phyloP scores from a whole-genome alignment of 2,797 vertebrate species.

The Cetoscarus ocellatus region DNA sequence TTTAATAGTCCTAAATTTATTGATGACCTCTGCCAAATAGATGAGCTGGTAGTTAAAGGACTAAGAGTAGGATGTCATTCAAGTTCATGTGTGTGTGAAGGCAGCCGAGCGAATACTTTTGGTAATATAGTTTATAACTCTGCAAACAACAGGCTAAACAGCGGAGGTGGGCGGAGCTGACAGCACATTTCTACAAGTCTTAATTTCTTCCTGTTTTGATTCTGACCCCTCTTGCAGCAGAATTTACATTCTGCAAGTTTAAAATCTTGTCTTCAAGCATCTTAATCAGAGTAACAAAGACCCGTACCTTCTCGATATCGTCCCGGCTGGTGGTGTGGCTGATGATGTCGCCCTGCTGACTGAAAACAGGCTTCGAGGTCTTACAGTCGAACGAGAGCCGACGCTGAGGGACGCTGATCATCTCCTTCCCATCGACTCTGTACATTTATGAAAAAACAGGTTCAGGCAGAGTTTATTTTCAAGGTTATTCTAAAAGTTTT shows the following conservation, averaged over 20 bases:
- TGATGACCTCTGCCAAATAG: too few relatives aligned
- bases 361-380: conserved; percentile 80
- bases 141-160: too few relatives aligned
- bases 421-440: conserved; percentile 95
- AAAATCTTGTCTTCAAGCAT: not conserved
- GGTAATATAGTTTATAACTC: too few relatives aligned
- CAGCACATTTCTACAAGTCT: too few relatives aligned
- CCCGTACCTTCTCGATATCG: conserved; percentile 75
- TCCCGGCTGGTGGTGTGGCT: conserved; percentile 86
- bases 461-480: not conserved
- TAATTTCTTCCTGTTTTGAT: too few relatives aligned
- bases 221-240: too few relatives aligned
- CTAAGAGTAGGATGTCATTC: too few relatives aligned
- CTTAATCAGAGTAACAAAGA: not conserved
- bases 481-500: not conserved
- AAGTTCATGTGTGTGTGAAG: too few relatives aligned
- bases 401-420: conserved; percentile 86
- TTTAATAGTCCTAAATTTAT: too few relatives aligned
- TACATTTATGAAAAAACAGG: not conserved
- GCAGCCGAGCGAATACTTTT: too few relatives aligned
- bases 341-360: conserved; percentile 87
- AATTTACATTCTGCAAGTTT: not conserved
- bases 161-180: too few relatives aligned
- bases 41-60: too few relatives aligned
- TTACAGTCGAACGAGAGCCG: conserved; percentile 88